Evolutionary conservation across 2,113 vertebrate species (phyloP), one percentile per base, ranked within the genome.

Genomic region (Dicaeum eximium): DNA sequence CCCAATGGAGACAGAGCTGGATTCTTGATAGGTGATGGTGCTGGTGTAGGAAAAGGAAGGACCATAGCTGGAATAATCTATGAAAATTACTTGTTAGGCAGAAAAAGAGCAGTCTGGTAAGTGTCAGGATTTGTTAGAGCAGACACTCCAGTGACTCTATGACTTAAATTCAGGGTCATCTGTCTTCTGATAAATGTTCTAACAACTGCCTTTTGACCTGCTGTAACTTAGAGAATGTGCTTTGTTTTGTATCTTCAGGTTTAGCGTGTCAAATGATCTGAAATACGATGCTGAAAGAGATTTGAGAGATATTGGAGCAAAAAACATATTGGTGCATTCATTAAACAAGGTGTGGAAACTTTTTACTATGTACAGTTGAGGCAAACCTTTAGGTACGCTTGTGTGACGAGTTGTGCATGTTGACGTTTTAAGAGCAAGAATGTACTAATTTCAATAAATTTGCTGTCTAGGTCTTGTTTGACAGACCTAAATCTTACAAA

Each of bases 61-160:
- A 99, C 99, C 25, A 99, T 99, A 89, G 99, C 99, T 86, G 99
- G 99, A 73, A 98, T 99, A 84, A 99, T 99, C 92, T 99, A 99
- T 97, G 99, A 99, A 95, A 99, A 99, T 92, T 99, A 99, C 69
- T 98, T 99, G 72, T 92, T 99, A 92, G 99, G 99, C 97, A 98
- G 99, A 94, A 99, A 99, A 97, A 98, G 99, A 96, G 99, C 99
- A 9, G 98, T 99, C n/a, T 99, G 99, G 99, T 99, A 98, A 99
- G 98, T 96, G 50, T 81, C 24, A 35, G 64, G 38, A 58, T 65
- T 80, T 80, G 53, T 67, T 85, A 73, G 60, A 70, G 53, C 81
- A 89, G 80, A 57, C 10, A 2, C 24, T 45, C 11, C 9, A 62
- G 64, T 81, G 61, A 60, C 65, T 67, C 4, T 27, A 44, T 53